Conservation (phyloP, 1,140 invertebrate species). For the Andrena cerasifolii region DNA sequence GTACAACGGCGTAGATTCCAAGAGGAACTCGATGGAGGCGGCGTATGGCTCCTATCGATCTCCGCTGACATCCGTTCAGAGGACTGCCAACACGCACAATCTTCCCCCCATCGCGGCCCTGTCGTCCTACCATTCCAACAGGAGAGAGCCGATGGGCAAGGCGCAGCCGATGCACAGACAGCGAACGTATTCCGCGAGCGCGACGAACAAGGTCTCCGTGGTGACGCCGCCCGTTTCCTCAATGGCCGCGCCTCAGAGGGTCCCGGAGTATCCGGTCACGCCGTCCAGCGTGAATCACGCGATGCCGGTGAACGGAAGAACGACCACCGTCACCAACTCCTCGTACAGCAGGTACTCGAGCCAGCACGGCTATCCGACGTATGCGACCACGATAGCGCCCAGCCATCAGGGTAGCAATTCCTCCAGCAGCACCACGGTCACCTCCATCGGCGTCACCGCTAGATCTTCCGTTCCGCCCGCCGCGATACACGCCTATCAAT, state of each 20-base stretch:
- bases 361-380: conserved; percentile 66
- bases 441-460: conserved; percentile 67
- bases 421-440: conserved; percentile 74
- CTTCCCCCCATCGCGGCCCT: conserved; percentile 82
- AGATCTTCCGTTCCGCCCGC: conserved; percentile 62
- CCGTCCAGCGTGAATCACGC: conserved; percentile 57
- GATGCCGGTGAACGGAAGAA: conserved; percentile 70
- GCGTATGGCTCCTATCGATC: conserved; percentile 64
- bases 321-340: conserved; percentile 59
- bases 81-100: conserved; percentile 80
- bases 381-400: conserved; percentile 76
- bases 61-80: conserved; percentile 42
- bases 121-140: conserved; percentile 81
- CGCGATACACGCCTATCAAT: conserved; percentile 60
- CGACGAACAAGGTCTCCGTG: conserved; percentile 50
- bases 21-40: conserved; percentile 57
- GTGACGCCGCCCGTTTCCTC: conserved; percentile 46
- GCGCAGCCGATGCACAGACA: conserved; percentile 67
- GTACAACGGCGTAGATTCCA: conserved; percentile 74
- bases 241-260: conserved; percentile 50
- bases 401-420: conserved; percentile 74
- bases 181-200: conserved; percentile 44
- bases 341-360: conserved; percentile 66
- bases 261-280: conserved; percentile 64
- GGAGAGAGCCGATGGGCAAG: conserved; percentile 70